phyloP scores from a whole-genome alignment of 2,888 invertebrate species.

The Andrena marginata region DNA sequence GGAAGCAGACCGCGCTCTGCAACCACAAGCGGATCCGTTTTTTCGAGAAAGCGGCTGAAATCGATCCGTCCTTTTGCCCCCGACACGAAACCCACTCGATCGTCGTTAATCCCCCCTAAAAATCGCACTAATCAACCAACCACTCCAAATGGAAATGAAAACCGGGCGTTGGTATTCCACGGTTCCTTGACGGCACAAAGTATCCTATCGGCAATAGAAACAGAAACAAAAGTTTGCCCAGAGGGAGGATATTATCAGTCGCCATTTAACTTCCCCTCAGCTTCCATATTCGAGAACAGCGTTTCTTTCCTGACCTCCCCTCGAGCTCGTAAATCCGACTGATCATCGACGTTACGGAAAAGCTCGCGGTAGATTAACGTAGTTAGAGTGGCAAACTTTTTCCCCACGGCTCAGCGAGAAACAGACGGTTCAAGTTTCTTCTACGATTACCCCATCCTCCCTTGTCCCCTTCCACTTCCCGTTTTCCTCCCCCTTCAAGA shows the following conservation, averaged over 20 bases:
- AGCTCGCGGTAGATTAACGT: slow-evolving; percentile 39
- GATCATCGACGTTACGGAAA: slow-evolving; percentile 44
- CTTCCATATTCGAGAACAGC: slow-evolving; percentile 20
- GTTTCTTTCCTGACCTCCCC: slow-evolving; percentile 34
- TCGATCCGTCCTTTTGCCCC: not conserved
- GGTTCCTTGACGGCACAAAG: slow-evolving; percentile 56
- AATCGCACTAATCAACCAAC: slow-evolving; percentile 20
- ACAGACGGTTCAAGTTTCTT: not conserved
- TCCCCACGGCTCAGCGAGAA: not conserved
- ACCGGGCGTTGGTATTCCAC: slow-evolving; percentile 37
- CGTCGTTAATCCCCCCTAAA: not conserved
- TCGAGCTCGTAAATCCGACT: slow-evolving; percentile 27
- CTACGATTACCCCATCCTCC: not conserved
- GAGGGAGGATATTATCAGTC: slow-evolving; percentile 56
- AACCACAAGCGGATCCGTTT: slow-evolving; percentile 19
- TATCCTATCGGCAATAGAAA: slow-evolving; percentile 22
- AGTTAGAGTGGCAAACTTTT: slow-evolving; percentile 43
- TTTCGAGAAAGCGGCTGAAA: slow-evolving; percentile 20
- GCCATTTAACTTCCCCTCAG: slow-evolving; percentile 61
- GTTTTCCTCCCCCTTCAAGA: not conserved
- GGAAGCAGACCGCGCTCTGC: slow-evolving; percentile 11
- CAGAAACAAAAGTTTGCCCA: slow-evolving; percentile 44
- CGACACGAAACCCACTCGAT: not conserved
- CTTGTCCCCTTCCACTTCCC: too few species aligned
- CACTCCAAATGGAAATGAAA: slow-evolving; percentile 21